Evolutionary conservation across 2,888 invertebrate species (phyloP).

Genomic region (Drosophila gaucha): DNA sequence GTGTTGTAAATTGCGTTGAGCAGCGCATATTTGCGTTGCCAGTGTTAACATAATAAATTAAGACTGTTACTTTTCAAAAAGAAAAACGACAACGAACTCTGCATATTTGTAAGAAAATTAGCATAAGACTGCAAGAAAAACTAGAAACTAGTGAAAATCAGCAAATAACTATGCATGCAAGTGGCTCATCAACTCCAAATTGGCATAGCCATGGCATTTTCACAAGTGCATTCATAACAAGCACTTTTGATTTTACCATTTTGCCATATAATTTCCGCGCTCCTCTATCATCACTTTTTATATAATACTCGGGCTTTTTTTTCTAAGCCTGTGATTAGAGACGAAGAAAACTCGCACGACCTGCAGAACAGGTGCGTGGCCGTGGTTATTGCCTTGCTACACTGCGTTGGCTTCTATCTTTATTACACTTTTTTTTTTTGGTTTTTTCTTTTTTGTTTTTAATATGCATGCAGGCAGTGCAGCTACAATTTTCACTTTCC

Average conservation of each 20-base stretch:
- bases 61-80: constrained; percentile 44
- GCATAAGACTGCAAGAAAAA: constrained; percentile 13
- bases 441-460: constrained; percentile 45
- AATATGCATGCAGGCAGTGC: constrained; percentile 72
- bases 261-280: constrained; percentile 61
- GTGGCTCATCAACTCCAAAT: constrained; percentile 34
- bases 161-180: constrained; percentile 30
- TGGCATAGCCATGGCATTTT: constrained; percentile 33
- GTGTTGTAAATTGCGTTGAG: constrained; percentile 11
- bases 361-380: constrained; percentile 69
- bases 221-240: constrained; percentile 48
- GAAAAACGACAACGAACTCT: constrained; percentile 7
- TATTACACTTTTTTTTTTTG: constrained; percentile 57
- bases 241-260: constrained; percentile 48
- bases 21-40: neutral
- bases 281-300: constrained; percentile 61
- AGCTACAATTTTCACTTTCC: constrained; percentile 78
- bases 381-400: constrained; percentile 12
- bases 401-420: constrained; percentile 61
- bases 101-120: constrained; percentile 27
- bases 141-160: constrained; percentile 36
- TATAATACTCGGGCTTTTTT: constrained; percentile 64
- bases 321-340: constrained; percentile 55
- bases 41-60: constrained; percentile 16
- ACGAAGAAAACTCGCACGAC: constrained; percentile 67